Evolutionary conservation across 2,113 vertebrate species (phyloP).

Genomic region (Xiphophorus hellerii): DNA sequence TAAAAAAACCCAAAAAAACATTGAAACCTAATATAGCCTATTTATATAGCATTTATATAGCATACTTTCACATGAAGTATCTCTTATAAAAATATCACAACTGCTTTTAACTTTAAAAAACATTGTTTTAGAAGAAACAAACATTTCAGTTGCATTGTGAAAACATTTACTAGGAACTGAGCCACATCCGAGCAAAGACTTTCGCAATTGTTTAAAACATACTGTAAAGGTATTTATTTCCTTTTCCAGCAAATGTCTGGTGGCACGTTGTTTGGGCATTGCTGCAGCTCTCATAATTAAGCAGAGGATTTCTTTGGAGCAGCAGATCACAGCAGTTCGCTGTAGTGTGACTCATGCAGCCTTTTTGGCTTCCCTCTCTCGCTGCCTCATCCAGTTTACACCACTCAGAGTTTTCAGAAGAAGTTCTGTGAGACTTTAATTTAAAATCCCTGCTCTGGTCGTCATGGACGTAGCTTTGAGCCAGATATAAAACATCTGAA

Average conservation of each 20-base stretch:
- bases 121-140: too few species aligned
- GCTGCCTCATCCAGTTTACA: constrained; percentile 12
- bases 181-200: not conserved
- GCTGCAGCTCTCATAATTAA: constrained; percentile 27
- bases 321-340: constrained; percentile 32
- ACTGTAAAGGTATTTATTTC: not conserved
- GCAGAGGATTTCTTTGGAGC: constrained; percentile 7
- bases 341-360: constrained; percentile 47
- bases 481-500: constrained; percentile 22
- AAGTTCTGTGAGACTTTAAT: constrained; percentile 1
- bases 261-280: not conserved
- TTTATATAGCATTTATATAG: too few species aligned
- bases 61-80: too few species aligned
- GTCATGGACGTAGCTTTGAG: constrained; percentile 3
- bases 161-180: not conserved
- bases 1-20: too few species aligned
- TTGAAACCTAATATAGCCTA: too few species aligned
- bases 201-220: not conserved
- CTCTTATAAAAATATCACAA: too few species aligned
- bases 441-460: not conserved
- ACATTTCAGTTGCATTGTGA: too few species aligned
- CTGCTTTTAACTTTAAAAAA: too few species aligned
- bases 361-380: constrained; percentile 37
- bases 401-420: constrained; percentile 12
- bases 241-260: not conserved